These are phyloP conservation scores for Drosophila tsacasi DNA, from an alignment of 1,140 invertebrate genomes.

Conservation along the genomic window DNA sequence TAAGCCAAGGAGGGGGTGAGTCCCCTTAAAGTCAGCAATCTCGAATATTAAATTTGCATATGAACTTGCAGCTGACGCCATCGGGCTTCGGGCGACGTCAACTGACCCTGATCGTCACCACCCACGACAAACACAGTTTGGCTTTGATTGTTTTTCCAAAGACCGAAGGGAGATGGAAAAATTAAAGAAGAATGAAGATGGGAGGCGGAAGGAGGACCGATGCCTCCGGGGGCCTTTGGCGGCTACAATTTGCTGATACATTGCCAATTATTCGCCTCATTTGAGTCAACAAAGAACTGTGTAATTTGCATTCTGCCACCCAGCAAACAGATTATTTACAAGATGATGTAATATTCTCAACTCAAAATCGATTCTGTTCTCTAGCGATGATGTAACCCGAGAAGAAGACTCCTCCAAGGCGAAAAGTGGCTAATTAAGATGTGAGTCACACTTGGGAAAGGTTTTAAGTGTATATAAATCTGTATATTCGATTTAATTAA, in stretches of 20 bases:
- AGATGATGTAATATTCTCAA: slow-evolving; percentile 62
- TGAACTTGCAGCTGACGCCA: slow-evolving; percentile 35
- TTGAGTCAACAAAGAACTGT: slow-evolving; percentile 50
- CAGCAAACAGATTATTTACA: slow-evolving; percentile 58
- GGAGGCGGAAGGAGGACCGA: neutral
- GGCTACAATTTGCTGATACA: slow-evolving; percentile 65
- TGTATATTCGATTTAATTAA: slow-evolving; percentile 2
- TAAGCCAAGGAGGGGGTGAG: neutral
- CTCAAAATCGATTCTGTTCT: slow-evolving; percentile 44
- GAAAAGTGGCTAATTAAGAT: slow-evolving; percentile 31
- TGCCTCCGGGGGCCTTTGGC: slow-evolving; percentile 16
- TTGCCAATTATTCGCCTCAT: slow-evolving; percentile 69
- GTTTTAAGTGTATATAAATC: neutral
- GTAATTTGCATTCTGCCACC: slow-evolving; percentile 45
- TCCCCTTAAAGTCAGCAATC: slow-evolving; percentile 28
- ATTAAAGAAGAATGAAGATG: slow-evolving; percentile 5
- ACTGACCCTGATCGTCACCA: slow-evolving; percentile 40
- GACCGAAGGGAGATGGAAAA: slow-evolving; percentile 9
- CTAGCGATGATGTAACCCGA: slow-evolving; percentile 32
- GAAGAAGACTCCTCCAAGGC: slow-evolving; percentile 7
- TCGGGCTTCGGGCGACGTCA: slow-evolving; percentile 18
- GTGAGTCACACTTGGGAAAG: slow-evolving; percentile 16
- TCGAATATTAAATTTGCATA: slow-evolving; percentile 42
- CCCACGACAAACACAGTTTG: slow-evolving; percentile 38
- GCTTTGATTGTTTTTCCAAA: slow-evolving; percentile 42